Conservation (phyloP, 2,113 vertebrate species). For the Campylomormyrus tamandua region DNA sequence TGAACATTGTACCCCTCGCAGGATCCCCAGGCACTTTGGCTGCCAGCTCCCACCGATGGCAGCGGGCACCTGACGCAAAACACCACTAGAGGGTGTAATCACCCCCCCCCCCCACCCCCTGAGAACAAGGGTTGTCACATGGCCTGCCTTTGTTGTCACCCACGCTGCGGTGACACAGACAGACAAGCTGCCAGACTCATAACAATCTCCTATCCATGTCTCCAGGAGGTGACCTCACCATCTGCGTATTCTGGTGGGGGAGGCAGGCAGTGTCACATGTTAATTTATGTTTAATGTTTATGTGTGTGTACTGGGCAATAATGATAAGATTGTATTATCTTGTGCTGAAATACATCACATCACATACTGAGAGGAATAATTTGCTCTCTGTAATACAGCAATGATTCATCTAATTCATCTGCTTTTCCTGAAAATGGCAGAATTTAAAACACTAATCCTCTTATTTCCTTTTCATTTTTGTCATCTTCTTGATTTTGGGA, state of each 20-base stretch:
- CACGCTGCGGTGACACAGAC: background rate
- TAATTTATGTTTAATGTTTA: background rate
- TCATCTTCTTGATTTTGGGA: background rate
- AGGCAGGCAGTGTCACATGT: background rate
- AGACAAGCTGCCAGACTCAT: background rate
- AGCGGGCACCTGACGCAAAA: background rate
- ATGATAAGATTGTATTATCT: background rate
- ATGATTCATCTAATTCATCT: background rate
- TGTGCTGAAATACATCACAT: background rate
- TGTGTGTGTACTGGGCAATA: background rate
- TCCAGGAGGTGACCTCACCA: conserved; percentile 4
- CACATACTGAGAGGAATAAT: background rate
- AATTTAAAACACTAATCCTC: background rate
- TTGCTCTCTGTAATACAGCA: background rate
- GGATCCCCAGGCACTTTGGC: background rate
- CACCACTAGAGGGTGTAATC: background rate
- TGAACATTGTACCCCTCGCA: background rate
- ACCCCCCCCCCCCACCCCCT: background rate
- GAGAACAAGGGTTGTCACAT: background rate
- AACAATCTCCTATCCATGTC: background rate
- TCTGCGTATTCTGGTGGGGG: background rate
- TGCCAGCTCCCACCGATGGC: background rate
- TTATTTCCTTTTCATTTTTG: background rate
- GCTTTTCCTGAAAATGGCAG: background rate
- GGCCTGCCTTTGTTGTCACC: background rate